phyloP scores from a whole-genome alignment of 2,113 vertebrate genomes.

The Aegithalos caudatus region DNA sequence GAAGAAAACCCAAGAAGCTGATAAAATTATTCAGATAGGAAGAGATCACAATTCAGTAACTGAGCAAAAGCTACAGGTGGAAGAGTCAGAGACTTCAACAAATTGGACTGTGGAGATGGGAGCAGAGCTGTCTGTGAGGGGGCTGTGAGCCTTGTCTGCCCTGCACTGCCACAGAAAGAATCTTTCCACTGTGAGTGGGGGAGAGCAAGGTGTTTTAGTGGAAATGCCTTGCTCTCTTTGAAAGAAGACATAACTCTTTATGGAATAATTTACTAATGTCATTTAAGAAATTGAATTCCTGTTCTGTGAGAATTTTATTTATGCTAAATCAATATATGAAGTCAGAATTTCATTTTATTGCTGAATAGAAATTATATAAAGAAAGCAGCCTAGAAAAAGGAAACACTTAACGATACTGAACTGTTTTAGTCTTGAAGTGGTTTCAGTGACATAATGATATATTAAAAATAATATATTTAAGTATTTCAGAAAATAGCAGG shows the following conservation, averaged over 20 bases:
- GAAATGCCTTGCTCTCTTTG: neutral
- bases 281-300: slow-evolving; percentile 49
- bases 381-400: neutral
- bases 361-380: slow-evolving; percentile 2
- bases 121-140: neutral
- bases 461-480: neutral
- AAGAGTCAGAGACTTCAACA: neutral
- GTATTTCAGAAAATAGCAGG: neutral
- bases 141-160: neutral
- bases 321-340: slow-evolving; percentile 52
- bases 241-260: neutral
- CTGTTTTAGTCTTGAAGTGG: neutral
- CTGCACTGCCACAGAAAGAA: neutral
- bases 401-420: neutral
- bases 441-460: neutral
- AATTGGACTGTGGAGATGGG: neutral
- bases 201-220: neutral
- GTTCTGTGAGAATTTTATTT: slow-evolving; percentile 33
- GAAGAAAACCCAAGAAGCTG: neutral
- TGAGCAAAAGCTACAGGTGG: neutral
- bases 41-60: neutral
- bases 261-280: slow-evolving; percentile 17
- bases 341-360: slow-evolving; percentile 31
- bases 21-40: neutral
- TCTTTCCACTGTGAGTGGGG: neutral